Conservation (phyloP, 1,140 invertebrate genomes). For the Papilio glaucus region DNA sequence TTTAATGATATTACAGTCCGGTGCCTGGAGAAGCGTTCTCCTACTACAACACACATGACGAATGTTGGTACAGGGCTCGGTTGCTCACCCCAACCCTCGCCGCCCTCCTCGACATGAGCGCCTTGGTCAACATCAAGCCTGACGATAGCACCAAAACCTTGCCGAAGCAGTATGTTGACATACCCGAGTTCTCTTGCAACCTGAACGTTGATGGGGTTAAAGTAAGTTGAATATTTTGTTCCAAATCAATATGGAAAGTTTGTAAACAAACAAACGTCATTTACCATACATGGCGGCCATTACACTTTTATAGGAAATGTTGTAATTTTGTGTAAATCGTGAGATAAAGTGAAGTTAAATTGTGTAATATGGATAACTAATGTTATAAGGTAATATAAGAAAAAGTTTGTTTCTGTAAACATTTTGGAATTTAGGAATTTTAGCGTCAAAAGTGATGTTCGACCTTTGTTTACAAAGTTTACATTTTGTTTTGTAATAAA, state of each 20-base stretch:
- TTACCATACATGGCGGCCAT: too few relatives aligned
- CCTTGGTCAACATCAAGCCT: constrained; percentile 77
- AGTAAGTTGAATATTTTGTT: constrained; percentile 39
- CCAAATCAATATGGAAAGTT: neutral
- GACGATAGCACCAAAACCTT: constrained; percentile 40
- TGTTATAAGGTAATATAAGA: too few relatives aligned
- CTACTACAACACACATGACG: constrained; percentile 52
- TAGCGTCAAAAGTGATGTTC: too few relatives aligned
- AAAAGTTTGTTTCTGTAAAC: too few relatives aligned
- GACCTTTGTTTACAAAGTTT: too few relatives aligned
- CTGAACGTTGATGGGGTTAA: constrained; percentile 41
- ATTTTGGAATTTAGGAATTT: too few relatives aligned
- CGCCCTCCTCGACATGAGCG: constrained; percentile 56
- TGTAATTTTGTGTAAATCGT: too few relatives aligned
- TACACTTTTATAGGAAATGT: too few relatives aligned
- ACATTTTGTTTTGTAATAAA: too few relatives aligned
- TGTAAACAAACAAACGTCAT: too few relatives aligned
- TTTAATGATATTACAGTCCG: constrained; percentile 45
- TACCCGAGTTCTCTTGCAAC: constrained; percentile 61
- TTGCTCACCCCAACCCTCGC: constrained; percentile 87
- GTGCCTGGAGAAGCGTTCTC: constrained; percentile 55
- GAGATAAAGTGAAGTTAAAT: too few relatives aligned
- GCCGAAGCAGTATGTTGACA: constrained; percentile 40
- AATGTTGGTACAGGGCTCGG: constrained; percentile 85
- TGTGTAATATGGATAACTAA: too few relatives aligned